Evolutionary conservation across 2,797 vertebrate species (phyloP).

Genomic region (Galagoides demidoff): DNA sequence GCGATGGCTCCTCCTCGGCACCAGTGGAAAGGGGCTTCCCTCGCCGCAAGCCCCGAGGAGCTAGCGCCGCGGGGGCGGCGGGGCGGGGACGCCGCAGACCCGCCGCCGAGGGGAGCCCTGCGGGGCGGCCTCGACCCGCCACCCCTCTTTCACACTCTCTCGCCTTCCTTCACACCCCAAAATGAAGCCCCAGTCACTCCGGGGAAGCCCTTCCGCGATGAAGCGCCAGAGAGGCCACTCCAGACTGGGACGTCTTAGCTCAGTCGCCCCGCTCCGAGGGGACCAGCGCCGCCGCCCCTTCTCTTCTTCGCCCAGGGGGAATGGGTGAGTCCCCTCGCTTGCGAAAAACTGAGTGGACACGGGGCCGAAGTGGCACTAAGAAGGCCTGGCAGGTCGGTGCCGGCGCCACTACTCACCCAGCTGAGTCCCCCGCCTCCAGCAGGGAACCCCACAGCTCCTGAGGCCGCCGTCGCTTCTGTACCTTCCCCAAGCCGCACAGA

Average conservation of each 20-base stretch:
- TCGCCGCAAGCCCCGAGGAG: constrained; percentile 68
- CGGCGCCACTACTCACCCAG: constrained; percentile 75
- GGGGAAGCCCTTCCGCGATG: background rate
- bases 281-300: constrained; percentile 61
- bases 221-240: background rate
- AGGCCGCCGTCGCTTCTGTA: constrained; percentile 68
- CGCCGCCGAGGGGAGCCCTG: constrained; percentile 42
- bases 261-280: background rate
- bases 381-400: background rate
- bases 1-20: background rate
- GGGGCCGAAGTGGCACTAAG: background rate
- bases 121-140: constrained; percentile 45
- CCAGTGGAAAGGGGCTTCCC: constrained; percentile 58
- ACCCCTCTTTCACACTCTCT: constrained; percentile 19
- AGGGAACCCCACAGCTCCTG: constrained; percentile 36
- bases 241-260: constrained; percentile 34
- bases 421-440: constrained; percentile 48
- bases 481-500: constrained; percentile 71
- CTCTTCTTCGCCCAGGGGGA: constrained; percentile 44
- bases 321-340: constrained; percentile 29
- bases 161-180: background rate
- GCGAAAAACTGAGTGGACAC: background rate
- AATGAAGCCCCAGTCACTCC: background rate
- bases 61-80: constrained; percentile 32
- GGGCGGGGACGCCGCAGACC: constrained; percentile 73